Percentiles rank a stretch among this genome's conserved stretches.
phyloP scores from a whole-genome alignment of 92 coral and sea anemone genomes.

The Heliopora coerulea region DNA sequence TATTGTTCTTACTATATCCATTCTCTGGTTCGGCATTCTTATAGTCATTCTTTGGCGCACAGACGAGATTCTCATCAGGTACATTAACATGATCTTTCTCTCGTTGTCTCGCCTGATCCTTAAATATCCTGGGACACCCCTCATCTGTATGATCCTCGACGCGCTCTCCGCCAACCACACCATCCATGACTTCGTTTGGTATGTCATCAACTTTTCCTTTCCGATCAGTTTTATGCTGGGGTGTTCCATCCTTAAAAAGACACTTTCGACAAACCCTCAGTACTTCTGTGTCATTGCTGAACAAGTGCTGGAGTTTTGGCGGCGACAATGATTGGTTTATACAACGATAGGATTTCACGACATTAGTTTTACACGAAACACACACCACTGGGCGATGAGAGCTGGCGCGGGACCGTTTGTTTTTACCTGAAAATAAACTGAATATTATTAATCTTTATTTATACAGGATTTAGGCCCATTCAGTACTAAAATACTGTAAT shows the following conservation, averaged over 20 bases:
- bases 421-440: not conserved
- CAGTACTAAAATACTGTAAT: no score
- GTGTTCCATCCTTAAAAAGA: conserved; percentile 30
- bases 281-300: conserved; percentile 49
- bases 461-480: no score
- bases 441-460: no score
- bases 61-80: no score
- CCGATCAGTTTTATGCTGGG: no score
- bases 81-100: no score
- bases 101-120: conserved; percentile 1
- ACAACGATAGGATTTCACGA: conserved; percentile 78
- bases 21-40: no score
- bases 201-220: no score
- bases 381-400: conserved; percentile 59
- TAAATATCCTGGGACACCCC: not conserved
- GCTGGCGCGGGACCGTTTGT: no score
- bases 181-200: no score
- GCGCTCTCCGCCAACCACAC: not conserved
- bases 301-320: conserved; percentile 66
- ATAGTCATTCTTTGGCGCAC: no score
- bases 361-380: conserved; percentile 67
- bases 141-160: not conserved
- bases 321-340: conserved; percentile 59
- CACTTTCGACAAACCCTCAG: conserved; percentile 83
- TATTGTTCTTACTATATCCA: no score